phyloP scores from a whole-genome alignment of 2,113 vertebrate species.

The Sorex fumeus region DNA sequence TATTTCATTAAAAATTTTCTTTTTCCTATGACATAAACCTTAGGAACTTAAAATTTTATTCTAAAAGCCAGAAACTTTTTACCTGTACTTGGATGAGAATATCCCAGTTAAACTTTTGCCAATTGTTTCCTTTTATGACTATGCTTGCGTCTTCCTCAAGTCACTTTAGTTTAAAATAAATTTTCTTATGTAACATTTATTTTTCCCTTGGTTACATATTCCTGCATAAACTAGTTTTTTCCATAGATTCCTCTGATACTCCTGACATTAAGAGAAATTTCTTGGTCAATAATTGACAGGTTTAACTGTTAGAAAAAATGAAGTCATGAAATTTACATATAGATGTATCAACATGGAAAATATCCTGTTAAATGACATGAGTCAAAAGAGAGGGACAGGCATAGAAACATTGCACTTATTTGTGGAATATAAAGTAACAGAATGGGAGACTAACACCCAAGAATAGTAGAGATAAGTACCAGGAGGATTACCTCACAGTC shows the following conservation, averaged over 20 bases:
- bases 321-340: too few species aligned
- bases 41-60: background rate
- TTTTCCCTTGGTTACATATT: background rate
- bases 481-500: too few species aligned
- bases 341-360: too few species aligned
- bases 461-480: too few species aligned
- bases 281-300: background rate
- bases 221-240: background rate
- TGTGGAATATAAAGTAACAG: too few species aligned
- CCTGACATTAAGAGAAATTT: background rate
- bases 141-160: background rate
- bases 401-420: too few species aligned
- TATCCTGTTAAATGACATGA: too few species aligned
- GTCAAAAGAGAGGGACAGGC: too few species aligned
- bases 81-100: background rate
- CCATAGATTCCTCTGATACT: slow-evolving; percentile 34
- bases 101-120: background rate
- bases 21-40: background rate
- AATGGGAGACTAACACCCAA: too few species aligned
- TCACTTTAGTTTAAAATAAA: background rate
- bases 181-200: background rate
- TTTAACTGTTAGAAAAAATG: too few species aligned
- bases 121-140: background rate
- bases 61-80: background rate
- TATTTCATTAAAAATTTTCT: background rate